A percentile compares a stretch with the other conserved stretches of the same genome.
Conservation (phyloP, 1,140 invertebrate species). For the Eurosta solidaginis region DNA sequence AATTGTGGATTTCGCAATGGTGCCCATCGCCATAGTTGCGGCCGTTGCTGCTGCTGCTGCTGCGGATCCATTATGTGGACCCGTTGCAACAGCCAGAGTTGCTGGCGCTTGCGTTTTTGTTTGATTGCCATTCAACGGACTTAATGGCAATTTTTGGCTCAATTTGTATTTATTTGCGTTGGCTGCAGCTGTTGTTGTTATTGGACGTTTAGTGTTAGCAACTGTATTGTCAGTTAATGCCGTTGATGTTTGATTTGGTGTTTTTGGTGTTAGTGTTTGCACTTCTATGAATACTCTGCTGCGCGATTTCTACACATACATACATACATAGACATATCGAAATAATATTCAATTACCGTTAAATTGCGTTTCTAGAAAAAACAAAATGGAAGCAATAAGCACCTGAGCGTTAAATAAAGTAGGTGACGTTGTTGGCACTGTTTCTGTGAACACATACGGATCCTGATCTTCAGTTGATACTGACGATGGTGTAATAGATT, state of each 20-base stretch:
- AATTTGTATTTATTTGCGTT: neutral
- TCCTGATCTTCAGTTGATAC: conserved; percentile 44
- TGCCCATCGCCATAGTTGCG: conserved; percentile 30
- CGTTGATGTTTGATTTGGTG: conserved; percentile 34
- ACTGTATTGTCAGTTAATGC: neutral
- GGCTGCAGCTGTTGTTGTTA: conserved; percentile 32
- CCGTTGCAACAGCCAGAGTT: conserved; percentile 29
- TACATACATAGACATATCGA: neutral
- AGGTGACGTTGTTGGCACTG: conserved; percentile 54
- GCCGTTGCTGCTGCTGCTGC: conserved; percentile 49
- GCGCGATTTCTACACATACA: conserved; percentile 12
- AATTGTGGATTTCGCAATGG: conserved; percentile 35
- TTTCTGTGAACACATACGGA: conserved; percentile 60
- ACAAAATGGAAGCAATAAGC: neutral
- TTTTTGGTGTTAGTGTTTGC: neutral
- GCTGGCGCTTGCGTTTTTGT: conserved; percentile 52
- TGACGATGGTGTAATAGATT: conserved; percentile 43
- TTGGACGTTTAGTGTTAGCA: conserved; percentile 23
- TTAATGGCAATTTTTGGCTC: conserved; percentile 22
- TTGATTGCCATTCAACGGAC: conserved; percentile 39
- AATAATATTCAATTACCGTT: conserved; percentile 14
- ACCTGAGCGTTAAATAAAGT: conserved; percentile 59
- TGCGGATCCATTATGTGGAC: neutral
- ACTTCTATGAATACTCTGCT: neutral
- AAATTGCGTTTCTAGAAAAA: conserved; percentile 12